These are phyloP conservation scores for Dissostichus mawsoni DNA, from an alignment of 2,113 vertebrate species.

Conservation along the genomic window DNA sequence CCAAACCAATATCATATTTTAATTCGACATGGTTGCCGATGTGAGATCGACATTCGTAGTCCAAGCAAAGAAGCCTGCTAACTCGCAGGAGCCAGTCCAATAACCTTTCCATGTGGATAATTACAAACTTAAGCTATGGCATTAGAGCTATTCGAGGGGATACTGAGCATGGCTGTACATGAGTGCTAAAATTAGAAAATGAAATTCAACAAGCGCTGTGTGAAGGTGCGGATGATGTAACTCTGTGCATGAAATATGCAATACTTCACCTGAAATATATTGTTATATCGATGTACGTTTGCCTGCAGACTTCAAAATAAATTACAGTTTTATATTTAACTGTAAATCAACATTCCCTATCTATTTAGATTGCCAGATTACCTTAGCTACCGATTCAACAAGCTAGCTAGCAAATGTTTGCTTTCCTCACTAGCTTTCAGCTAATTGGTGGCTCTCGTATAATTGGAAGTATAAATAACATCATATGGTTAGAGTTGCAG, in stretches of 20 bases:
- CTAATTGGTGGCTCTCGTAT: too few species aligned
- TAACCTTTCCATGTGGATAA: slow-evolving; percentile 62
- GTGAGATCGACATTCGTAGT: slow-evolving; percentile 50
- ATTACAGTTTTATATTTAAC: not conserved
- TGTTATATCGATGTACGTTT: slow-evolving; percentile 26
- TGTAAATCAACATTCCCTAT: too few species aligned
- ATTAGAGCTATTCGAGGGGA: slow-evolving; percentile 22
- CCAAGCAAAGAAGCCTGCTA: slow-evolving; percentile 11
- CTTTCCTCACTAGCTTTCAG: too few species aligned
- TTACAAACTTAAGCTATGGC: slow-evolving; percentile 52
- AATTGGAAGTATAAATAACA: too few species aligned
- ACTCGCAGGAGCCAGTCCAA: slow-evolving; percentile 43
- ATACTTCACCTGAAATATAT: slow-evolving; percentile 47
- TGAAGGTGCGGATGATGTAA: slow-evolving; percentile 56
- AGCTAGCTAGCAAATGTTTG: too few species aligned
- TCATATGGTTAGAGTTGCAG: too few species aligned
- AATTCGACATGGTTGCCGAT: slow-evolving; percentile 63
- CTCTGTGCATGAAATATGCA: slow-evolving; percentile 55
- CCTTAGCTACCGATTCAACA: too few species aligned
- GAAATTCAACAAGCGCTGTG: slow-evolving; percentile 49
- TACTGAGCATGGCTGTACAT: slow-evolving; percentile 14
- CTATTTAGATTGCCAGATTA: too few species aligned
- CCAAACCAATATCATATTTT: slow-evolving; percentile 69
- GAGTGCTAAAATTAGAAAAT: slow-evolving; percentile 60
- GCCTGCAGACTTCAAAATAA: not conserved